Conservation (phyloP, 2,888 invertebrate genomes). For the Alviniconcha strummeri region DNA sequence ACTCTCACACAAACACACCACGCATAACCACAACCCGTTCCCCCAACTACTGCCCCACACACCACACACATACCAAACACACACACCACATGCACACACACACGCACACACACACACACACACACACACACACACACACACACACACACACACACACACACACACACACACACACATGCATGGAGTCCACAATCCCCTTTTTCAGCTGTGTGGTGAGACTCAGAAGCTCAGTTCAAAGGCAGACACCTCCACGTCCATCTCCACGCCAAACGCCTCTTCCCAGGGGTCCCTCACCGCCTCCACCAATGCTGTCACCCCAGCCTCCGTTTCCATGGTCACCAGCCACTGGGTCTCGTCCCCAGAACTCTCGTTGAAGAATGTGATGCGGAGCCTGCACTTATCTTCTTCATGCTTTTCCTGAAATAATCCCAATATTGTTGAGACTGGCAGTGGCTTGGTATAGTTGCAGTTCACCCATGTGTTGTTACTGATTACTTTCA, state of each 20-base stretch:
- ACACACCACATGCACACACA: no score
- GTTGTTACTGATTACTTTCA: no score
- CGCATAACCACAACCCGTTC: no score
- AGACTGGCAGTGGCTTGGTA: no score
- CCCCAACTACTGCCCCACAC: not conserved
- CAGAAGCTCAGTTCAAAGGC: constrained; percentile 25
- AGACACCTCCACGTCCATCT: constrained; percentile 53
- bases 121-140: not conserved
- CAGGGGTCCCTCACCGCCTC: constrained; percentile 62
- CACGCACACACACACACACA: no score
- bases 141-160: constrained; percentile 21
- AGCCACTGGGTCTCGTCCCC: constrained; percentile 59
- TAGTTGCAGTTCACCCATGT: no score
- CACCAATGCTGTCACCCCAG: constrained; percentile 56
- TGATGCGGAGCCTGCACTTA: constrained; percentile 43
- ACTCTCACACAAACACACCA: not conserved
- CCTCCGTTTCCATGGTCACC: constrained; percentile 58
- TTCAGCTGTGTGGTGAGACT: not conserved
- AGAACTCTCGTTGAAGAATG: constrained; percentile 62
- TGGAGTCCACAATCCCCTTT: not conserved
- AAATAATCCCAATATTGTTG: no score
- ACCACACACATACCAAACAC: constrained; percentile 3
- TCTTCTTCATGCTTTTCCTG: constrained; percentile 36
- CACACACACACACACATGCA: constrained; percentile 15
- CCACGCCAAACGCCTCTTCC: constrained; percentile 66